phyloP scores from a whole-genome alignment of 2,797 vertebrate species.

The Kryptolebias ocellatus region DNA sequence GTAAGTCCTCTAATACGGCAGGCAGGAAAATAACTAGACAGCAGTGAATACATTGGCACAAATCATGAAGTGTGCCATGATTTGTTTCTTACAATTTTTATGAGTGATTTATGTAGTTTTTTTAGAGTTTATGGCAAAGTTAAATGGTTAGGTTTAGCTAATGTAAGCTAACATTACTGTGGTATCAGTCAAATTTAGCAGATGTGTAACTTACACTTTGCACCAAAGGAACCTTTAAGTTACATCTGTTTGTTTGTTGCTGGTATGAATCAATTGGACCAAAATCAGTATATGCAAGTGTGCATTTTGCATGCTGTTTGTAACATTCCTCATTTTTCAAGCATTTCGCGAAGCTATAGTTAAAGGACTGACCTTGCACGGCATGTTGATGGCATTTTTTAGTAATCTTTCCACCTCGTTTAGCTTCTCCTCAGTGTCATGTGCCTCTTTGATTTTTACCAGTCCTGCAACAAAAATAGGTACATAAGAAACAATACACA shows the following conservation, averaged over 20 bases:
- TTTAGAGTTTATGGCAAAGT: no score
- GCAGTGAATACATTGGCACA: no score
- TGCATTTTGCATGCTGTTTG: not conserved
- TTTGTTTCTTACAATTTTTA: not conserved
- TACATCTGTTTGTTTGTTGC: not conserved
- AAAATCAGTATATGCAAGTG: not conserved
- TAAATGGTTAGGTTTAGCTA: no score
- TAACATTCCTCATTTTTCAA: not conserved
- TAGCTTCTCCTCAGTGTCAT: constrained; percentile 91
- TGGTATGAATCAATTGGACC: no score
- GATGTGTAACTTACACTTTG: not conserved
- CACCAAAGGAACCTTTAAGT: not conserved
- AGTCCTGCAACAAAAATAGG: constrained; percentile 80
- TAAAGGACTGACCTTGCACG: constrained; percentile 86
- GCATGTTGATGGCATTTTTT: constrained; percentile 93
- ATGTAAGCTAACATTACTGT: no score
- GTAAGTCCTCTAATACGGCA: not conserved
- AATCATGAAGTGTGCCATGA: no score
- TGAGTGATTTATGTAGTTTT: not conserved
- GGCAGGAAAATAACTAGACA: no score
- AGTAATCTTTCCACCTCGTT: constrained; percentile 95
- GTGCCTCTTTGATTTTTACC: constrained; percentile 92
- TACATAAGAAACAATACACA: not conserved
- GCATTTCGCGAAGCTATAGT: not conserved
- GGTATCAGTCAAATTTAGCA: no score